These are phyloP conservation scores for Clinocottus analis DNA, from an alignment of 2,113 vertebrate species.

Conservation along the genomic window DNA sequence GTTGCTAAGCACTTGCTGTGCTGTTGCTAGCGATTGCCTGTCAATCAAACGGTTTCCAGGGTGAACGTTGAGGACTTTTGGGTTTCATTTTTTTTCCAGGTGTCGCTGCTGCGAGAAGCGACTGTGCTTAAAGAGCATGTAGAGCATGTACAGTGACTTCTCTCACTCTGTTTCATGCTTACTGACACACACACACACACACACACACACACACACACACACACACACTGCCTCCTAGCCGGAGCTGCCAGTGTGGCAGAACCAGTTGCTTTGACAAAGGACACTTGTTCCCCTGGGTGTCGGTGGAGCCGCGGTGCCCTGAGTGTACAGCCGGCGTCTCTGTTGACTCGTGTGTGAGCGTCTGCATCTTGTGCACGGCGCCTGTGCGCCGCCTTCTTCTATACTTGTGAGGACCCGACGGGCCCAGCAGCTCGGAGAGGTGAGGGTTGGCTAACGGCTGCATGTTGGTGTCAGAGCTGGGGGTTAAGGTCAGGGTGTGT, in stretches of 20 bases:
- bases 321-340: conserved; percentile 62
- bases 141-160: conserved; percentile 17
- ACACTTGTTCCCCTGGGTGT: conserved; percentile 79
- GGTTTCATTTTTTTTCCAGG: conserved; percentile 5
- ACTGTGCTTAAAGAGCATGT: not conserved
- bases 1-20: conserved; percentile 47
- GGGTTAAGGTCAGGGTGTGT: not conserved
- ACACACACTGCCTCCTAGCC: conserved; percentile 66
- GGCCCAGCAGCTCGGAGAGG: not conserved
- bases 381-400: not conserved
- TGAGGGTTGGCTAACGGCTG: not conserved
- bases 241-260: conserved; percentile 71
- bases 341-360: conserved; percentile 23
- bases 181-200: not conserved
- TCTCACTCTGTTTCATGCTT: not conserved
- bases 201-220: conserved; percentile 20
- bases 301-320: conserved; percentile 58
- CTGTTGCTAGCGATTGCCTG: conserved; percentile 17
- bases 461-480: not conserved
- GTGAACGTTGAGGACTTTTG: not conserved
- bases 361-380: conserved; percentile 5
- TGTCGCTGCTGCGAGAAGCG: not conserved
- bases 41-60: conserved; percentile 39
- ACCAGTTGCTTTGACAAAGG: conserved; percentile 80
- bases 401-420: not conserved